Evolutionary conservation across 1,140 invertebrate genomes (phyloP), one percentile per base, ranked within the genome.

Genomic region (Drosophila subpulchrella): DNA sequence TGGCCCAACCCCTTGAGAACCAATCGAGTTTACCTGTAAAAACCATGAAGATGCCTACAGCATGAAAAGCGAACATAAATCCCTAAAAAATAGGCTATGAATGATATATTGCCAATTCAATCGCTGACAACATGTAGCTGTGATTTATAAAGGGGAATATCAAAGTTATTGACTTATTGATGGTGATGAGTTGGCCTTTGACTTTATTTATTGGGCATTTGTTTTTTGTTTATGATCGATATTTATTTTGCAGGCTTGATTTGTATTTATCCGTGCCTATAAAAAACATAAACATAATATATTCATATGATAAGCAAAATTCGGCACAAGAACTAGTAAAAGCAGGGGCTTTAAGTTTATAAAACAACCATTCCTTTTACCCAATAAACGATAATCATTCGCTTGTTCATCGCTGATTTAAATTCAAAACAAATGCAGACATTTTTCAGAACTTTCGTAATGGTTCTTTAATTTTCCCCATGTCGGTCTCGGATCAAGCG

Each of bases 11-110:
- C 38, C 32, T 38, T 54, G 27, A 41, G 46, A 65, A 63, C 74
- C 65, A 83, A 84, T 83, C 80, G 74, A 83, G 75, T 68, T 65
- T 70, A 38, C 51, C 36, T 50, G 36, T 24, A 8, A 27, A 20
- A 38, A 13, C 17, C 27, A 44, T 17, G 41, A 34, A 50, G 24
- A 4, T 11, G 15, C 39, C 11, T 15, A 2, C 41, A 27, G 39
- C 41, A 10, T 11, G 54, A 10, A 10, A 1, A 44, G 11, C 24
- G 24, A 67, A 38, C 17, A 17, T 2, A 48, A 57, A 30, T 57
- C 63, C 30, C 67, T 70, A 51, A 71, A 71, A 71, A 56, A 53
- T 71, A 71, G 65, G 67, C 67, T 41, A 71, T 36, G 42, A 56
- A 44, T 66, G 7, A 38, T 39, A 67, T 47, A 50, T 50, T 6